Evolutionary conservation across 2,888 invertebrate genomes (phyloP), one percentile per base, ranked within the genome.

Genomic region (Mellilla xanthometata): DNA sequence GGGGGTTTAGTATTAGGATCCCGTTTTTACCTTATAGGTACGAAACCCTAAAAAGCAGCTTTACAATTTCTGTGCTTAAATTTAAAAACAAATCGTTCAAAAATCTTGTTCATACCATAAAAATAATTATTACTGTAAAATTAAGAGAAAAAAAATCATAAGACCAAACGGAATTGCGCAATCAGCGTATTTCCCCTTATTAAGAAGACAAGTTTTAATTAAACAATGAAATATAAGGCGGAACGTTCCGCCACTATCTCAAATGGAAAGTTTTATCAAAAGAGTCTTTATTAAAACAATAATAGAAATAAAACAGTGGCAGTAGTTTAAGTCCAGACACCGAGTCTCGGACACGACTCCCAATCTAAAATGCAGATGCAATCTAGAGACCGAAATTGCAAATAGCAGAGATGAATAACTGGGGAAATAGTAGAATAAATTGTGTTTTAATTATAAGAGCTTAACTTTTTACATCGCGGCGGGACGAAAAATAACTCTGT

Each of bases 311-410:
- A 55, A 62, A 54, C 52, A 58, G 45, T 36, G 46, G 39, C 40
- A 36, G 49, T 48, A 59, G 52, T 30, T n/a, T 65, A 65, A 68
- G 62, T 65, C 53, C 44, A 38, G 36, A 48, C 26, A 48, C 41
- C n/a, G 45, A 8, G 48, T 26, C 42, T 27, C 39, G 40, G 50
- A 60, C 68, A 68, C 62, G 66, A 38, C 41, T 47, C 33, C 49
- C 63, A 68, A 70, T 68, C 59, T 70, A 62, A 70, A 70, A 65
- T 70, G 65, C 65, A 68, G 67, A 70, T 67, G 59, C 61, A 61
- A 65, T 70, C 60, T 59, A 45, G 34, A 44, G 44, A 52, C 54
- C 32, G 3, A 41, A 38, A 26, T 38, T 39, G 22, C 36, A 36
- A 36, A 36, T 28, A 36, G 27, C 19, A 22, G 28, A 28, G 28